Base-by-base conservation (phyloP, 2,113 vertebrate species). In the Elachura formosa region DNA sequence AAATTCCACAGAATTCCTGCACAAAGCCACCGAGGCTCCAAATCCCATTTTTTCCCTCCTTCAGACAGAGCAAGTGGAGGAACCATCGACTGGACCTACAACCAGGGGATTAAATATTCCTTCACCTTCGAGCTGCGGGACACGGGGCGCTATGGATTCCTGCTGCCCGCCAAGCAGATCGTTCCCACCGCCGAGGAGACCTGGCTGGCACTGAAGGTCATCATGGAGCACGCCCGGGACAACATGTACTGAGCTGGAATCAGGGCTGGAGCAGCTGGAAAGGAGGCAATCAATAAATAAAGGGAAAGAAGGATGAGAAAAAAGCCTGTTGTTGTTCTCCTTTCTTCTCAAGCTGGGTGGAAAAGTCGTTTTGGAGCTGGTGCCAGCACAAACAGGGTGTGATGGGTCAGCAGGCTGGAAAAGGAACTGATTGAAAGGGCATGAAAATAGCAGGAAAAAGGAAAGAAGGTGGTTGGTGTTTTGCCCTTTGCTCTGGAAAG, bases 91-190 rank as follows among this genome's bases (percentile, higher is more conserved):
- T 99, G 99, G 99, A 98, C 98, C 33, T 99, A 99, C 85, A 63
- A 97, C 25, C 97, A 98, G 61, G 99, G 99, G 61, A 98, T 99
- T 73, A 99, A 99, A 83, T 99, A 99, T 72, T 99, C 99, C 40
- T 99, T 97, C 96, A 98, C 98, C 58, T 99, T 99, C 2, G 99
- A 99, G 97, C 98, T 99, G 95, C 95, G 99, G 63, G 99, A 99
- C 91, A 99, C 98, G 0, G 99, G 99, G 16, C 67, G 56, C 12
- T 98, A 98, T 0, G 99, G 99, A 0, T 99, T 99, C 98, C 77
- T 99, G 43, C 98, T 99, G 46, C 99, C 99, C 0, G 98, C 99
- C 96, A 98, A 73, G 1, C 98, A 99, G 97, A 99, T 99, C 92
- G 6, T 99, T 22, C 99, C 99, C 6, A 98, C 98, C 0, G 99